Percentiles rank a stretch among this genome's conserved stretches.
These are phyloP conservation scores for Esox lucius DNA, from an alignment of 2,797 vertebrate species.

Conservation along the genomic window DNA sequence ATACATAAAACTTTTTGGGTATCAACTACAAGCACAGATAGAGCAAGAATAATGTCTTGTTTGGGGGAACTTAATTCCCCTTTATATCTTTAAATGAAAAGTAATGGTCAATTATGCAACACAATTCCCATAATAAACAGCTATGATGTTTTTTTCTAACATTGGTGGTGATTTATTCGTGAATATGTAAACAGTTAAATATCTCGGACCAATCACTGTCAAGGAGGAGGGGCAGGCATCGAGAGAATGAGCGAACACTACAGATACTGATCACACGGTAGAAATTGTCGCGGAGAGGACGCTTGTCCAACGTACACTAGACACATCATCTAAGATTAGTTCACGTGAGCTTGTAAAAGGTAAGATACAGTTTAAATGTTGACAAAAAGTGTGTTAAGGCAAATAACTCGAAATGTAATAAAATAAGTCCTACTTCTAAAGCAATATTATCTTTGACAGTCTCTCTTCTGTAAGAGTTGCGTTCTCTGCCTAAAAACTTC, in stretches of 20 bases:
- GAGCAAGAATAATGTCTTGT: not conserved
- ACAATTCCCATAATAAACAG: not conserved
- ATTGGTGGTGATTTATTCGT: not conserved
- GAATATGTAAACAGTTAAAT: slow-evolving; percentile 7
- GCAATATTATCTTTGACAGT: not conserved
- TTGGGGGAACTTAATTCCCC: not conserved
- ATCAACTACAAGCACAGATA: too few relatives aligned
- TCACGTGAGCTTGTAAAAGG: not conserved
- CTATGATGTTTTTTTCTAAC: not conserved
- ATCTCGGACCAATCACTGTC: slow-evolving; percentile 13
- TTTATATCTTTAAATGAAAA: not conserved
- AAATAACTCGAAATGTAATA: not conserved
- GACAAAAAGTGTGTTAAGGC: not conserved
- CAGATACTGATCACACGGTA: not conserved
- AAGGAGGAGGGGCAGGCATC: slow-evolving; percentile 1
- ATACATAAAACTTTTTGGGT: too few relatives aligned
- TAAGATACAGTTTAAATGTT: slow-evolving; percentile 1
- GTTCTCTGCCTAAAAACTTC: not conserved
- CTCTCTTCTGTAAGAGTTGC: not conserved
- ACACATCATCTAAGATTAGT: not conserved
- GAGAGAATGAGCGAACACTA: not conserved
- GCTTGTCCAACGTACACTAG: not conserved
- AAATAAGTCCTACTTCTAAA: not conserved
- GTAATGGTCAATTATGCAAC: not conserved
- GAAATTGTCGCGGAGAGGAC: not conserved